phyloP scores from a whole-genome alignment of 64 coral and sea anemone species.

The Montipora sp. region DNA sequence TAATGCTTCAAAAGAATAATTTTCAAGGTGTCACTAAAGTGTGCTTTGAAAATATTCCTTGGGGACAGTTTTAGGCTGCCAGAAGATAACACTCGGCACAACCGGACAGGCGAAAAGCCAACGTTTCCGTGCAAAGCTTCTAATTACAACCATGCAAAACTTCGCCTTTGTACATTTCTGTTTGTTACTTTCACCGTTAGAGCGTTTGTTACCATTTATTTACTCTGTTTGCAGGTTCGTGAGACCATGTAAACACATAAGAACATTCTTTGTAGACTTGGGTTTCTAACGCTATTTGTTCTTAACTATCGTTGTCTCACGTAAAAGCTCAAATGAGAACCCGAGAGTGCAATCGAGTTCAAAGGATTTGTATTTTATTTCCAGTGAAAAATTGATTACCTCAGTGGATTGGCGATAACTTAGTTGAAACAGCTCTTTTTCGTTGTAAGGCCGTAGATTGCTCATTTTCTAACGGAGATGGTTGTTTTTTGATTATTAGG shows the following conservation, averaged over 20 bases:
- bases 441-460: too few species aligned
- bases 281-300: too few species aligned
- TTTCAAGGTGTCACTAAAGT: not conserved
- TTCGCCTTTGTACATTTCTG: not conserved
- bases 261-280: not conserved
- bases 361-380: not conserved
- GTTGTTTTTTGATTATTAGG: too few species aligned
- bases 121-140: not conserved
- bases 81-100: not conserved
- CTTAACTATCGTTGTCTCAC: not conserved
- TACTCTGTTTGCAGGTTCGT: not conserved
- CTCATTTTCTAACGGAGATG: too few species aligned
- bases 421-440: not conserved
- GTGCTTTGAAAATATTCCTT: conserved; percentile 39
- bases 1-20: conserved; percentile 44
- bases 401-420: not conserved
- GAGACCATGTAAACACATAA: conserved; percentile 29
- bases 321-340: not conserved
- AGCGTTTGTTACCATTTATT: not conserved
- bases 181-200: not conserved
- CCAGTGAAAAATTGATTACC: too few species aligned
- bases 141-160: not conserved
- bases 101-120: not conserved
- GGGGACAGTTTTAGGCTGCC: conserved; percentile 20
- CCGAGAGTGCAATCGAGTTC: not conserved